Evolutionary conservation across 2,113 vertebrate species (phyloP).

Genomic region (Vulpes ferrilata): DNA sequence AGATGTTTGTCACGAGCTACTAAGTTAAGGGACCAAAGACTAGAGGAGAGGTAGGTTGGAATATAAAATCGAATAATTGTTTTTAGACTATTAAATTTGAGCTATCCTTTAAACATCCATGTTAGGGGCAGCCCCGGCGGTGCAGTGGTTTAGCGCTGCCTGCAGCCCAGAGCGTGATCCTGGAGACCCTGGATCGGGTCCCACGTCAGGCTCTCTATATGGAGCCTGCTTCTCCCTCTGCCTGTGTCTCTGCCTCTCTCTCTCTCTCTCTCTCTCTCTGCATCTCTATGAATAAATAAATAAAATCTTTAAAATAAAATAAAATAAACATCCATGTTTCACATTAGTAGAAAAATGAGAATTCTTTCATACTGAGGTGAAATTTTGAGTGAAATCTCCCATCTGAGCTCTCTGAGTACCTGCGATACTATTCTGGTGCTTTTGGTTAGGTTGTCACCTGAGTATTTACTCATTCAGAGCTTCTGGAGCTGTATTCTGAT

Average conservation of each 20-base stretch:
- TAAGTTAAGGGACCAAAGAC: background rate
- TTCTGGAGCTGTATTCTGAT: conserved; percentile 17
- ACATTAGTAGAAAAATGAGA: background rate
- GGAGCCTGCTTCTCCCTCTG: too few species aligned
- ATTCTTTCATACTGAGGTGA: background rate
- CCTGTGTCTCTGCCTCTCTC: too few species aligned
- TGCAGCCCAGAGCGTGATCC: too few species aligned
- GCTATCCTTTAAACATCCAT: background rate
- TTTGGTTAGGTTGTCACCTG: background rate
- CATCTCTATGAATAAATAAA: too few species aligned
- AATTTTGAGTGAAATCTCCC: conserved; percentile 4
- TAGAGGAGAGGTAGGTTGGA: background rate
- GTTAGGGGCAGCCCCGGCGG: background rate
- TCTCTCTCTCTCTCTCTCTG: too few species aligned
- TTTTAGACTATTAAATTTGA: background rate
- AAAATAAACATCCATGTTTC: background rate
- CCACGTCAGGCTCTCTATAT: too few species aligned
- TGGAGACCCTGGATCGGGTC: too few species aligned
- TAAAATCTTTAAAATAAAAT: too few species aligned
- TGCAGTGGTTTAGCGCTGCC: too few species aligned
- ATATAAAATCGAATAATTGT: background rate
- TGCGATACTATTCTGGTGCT: background rate
- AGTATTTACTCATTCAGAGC: background rate
- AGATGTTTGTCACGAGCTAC: background rate
- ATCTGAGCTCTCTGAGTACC: background rate